Conservation (phyloP, 2,113 vertebrate species). For the Nycticryphes semicollaris region DNA sequence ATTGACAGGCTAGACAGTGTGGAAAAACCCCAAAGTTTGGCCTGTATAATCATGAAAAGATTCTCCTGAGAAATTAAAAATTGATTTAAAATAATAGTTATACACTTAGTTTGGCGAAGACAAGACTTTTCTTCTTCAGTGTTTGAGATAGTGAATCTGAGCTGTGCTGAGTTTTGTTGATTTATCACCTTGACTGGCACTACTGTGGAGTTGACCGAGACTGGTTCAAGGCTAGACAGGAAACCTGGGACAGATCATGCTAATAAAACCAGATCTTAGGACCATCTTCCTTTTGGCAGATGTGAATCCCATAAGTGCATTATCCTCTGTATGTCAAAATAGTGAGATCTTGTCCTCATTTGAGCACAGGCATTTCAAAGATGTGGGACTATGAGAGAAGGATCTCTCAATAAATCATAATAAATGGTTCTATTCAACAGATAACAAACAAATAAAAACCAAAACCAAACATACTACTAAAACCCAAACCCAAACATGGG, state of each 20-base stretch:
- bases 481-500: not conserved
- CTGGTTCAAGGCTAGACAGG: not conserved
- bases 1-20: not conserved
- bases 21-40: not conserved
- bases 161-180: not conserved
- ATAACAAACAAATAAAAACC: not conserved
- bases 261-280: not conserved
- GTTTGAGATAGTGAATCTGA: not conserved
- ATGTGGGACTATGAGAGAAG: not conserved
- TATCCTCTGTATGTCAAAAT: not conserved
- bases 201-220: fast-evolving
- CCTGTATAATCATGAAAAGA: not conserved
- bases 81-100: not conserved
- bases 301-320: not conserved
- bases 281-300: not conserved
- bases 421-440: not conserved
- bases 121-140: not conserved
- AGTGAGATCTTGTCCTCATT: not conserved
- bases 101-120: not conserved
- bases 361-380: not conserved
- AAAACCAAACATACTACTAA: too few relatives aligned
- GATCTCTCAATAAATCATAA: not conserved
- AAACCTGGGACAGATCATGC: not conserved
- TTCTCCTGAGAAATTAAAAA: not conserved
- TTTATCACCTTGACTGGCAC: not conserved